These are phyloP conservation scores for Thunnus albacares DNA, from an alignment of 2,797 vertebrate genomes.

Conservation along the genomic window DNA sequence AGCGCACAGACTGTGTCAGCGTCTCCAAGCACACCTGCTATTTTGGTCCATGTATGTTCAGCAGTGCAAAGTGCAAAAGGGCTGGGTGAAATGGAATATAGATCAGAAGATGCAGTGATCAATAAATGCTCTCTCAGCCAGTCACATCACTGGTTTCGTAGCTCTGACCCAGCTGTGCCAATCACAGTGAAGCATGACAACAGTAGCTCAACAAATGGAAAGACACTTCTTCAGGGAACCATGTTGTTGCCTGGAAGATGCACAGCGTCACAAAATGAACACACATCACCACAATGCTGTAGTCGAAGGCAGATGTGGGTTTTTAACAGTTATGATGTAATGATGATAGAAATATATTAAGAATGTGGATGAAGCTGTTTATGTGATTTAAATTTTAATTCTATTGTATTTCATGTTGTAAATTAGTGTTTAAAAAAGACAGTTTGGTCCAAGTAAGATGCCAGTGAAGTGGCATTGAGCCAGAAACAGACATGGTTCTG, in stretches of 20 bases:
- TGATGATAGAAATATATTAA: too few relatives aligned
- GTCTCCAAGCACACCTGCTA: not conserved
- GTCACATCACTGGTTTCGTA: not conserved
- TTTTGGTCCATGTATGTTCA: not conserved
- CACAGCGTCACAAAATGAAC: too few relatives aligned
- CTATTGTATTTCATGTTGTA: too few relatives aligned
- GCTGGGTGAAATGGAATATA: not conserved
- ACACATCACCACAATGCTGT: not conserved
- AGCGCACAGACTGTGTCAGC: not conserved
- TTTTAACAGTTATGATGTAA: too few relatives aligned
- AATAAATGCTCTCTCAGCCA: not conserved
- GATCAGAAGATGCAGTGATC: not conserved
- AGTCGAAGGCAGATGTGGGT: too few relatives aligned
- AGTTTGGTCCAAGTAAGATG: too few relatives aligned
- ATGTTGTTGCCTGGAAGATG: too few relatives aligned
- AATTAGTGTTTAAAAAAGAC: too few relatives aligned
- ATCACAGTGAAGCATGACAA: not conserved
- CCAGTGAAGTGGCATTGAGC: too few relatives aligned
- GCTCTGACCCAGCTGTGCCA: not conserved
- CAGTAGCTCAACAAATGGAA: too few relatives aligned
- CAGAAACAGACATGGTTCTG: too few relatives aligned
- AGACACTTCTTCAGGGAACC: not conserved
- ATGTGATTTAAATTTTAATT: not conserved
- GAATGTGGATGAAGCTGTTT: too few relatives aligned
- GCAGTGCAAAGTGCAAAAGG: not conserved